These are phyloP conservation scores for Caenorhabditis macrosperma DNA, from an alignment of 2,888 invertebrate species.

Conservation along the genomic window DNA sequence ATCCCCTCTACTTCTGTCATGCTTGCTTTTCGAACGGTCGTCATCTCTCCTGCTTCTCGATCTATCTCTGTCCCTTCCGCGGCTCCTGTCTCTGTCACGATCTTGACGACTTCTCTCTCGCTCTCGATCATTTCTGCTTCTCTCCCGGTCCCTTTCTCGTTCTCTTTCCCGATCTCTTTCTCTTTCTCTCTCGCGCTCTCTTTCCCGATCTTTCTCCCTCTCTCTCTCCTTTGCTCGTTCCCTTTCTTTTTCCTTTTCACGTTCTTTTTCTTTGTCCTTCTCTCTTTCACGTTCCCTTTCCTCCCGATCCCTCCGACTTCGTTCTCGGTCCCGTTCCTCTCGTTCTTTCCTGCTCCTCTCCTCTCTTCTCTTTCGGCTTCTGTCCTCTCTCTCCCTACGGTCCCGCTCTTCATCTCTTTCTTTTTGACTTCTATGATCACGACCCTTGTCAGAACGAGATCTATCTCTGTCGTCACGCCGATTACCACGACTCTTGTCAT, in stretches of 20 bases:
- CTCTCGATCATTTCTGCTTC: background rate
- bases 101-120: slow-evolving; percentile 9
- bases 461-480: slow-evolving; percentile 20
- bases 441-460: slow-evolving; percentile 4
- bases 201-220: slow-evolving; percentile 15
- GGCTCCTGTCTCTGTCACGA: background rate
- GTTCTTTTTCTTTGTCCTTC: background rate
- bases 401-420: slow-evolving; percentile 29
- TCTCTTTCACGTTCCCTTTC: background rate
- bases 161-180: background rate
- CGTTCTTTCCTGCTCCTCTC: slow-evolving; percentile 5
- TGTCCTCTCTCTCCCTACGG: slow-evolving; percentile 19
- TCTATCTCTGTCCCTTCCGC: slow-evolving; percentile 8
- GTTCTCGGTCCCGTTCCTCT: slow-evolving; percentile 17
- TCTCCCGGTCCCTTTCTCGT: slow-evolving; percentile 1
- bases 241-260: background rate
- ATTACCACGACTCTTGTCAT: slow-evolving; percentile 9
- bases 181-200: slow-evolving; percentile 9
- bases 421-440: slow-evolving; percentile 5
- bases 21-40: background rate
- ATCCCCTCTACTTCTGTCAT: slow-evolving; percentile 21
- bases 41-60: slow-evolving; percentile 10
- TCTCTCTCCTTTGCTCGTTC: slow-evolving; percentile 3
- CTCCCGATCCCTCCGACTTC: slow-evolving; percentile 6
- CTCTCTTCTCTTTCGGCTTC: slow-evolving; percentile 5